Evolutionary conservation across 2,888 invertebrate genomes (phyloP), one percentile per base, ranked within the genome.

Genomic region (Nomada ferruginata): DNA sequence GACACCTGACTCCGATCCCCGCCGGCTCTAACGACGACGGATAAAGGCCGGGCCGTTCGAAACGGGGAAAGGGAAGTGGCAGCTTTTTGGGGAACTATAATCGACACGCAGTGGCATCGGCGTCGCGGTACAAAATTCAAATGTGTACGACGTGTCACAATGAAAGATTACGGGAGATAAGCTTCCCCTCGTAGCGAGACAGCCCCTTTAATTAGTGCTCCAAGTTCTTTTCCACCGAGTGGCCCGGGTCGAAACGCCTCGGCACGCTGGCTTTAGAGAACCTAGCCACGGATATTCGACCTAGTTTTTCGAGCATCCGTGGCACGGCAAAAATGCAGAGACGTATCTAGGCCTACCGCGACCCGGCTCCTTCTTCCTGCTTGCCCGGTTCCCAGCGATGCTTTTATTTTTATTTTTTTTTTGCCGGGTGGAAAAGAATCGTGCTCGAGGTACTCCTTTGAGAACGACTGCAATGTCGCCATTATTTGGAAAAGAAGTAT

Each of bases 261-360:
- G 74, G 69, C 76, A 53, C 71, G 42, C 52, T 18, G 57, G 81
- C 83, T 84, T 86, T 86, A 85, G 78, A 85, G 84, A 85, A 78
- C 68, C 71, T 77, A 69, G 61, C 76, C 74, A 29, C 77, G 65
- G 65, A 86, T 78, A 80, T 82, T 86, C 82, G 86, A 86, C 86
- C 86, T 80, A 86, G 78, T 86, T 86, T 84, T 78, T 80, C 78
- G 75, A 83, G 83, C 76, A 68, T 81, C 76, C 83, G 82, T 20
- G 66, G 42, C 63, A 20, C 65, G 26, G 50, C 52, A 66, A 57
- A 79, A 76, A 64, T 53, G 52, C 65, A 75, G 53, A 71, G n/a
- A 59, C 66, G 79, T 65, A 69, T 44, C 75, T 59, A 70, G 66
- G 75, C 74, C 60, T 69, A 52, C 36, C 57, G 1, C 61, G 80